Evolutionary conservation across 1,140 invertebrate species (phyloP).

Genomic region (Gryllus bimaculatus): DNA sequence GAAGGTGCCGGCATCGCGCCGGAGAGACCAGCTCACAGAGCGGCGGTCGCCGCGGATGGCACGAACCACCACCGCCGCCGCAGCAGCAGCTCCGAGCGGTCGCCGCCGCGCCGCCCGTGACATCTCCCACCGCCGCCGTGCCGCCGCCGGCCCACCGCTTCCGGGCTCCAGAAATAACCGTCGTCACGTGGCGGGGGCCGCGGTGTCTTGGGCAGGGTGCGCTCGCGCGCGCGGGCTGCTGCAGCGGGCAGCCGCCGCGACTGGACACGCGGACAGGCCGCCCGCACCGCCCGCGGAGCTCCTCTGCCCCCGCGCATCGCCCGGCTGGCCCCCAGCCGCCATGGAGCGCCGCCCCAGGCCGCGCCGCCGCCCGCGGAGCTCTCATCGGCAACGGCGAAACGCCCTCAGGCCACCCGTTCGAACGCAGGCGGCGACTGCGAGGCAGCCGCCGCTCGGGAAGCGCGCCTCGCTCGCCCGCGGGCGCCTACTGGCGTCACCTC

Average conservation of each 20-base stretch:
- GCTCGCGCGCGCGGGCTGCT: not conserved
- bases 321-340: too few species aligned
- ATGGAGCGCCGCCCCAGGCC: too few species aligned
- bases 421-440: too few species aligned
- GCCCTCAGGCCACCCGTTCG: too few species aligned
- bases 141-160: not conserved
- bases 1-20: not conserved
- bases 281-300: not conserved
- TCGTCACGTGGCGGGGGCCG: not conserved
- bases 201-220: not conserved
- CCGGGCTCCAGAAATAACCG: not conserved
- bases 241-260: too few species aligned
- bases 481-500: too few species aligned
- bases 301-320: not conserved
- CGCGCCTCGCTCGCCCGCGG: too few species aligned
- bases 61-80: not conserved
- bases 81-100: not conserved
- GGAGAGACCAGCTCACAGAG: not conserved
- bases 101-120: not conserved
- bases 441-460: too few species aligned
- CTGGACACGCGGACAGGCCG: not conserved
- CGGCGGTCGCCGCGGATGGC: not conserved
- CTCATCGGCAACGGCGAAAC: too few species aligned
- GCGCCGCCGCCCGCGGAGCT: too few species aligned
- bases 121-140: not conserved